Base-by-base conservation (phyloP, 1,140 invertebrate species). In the Procambarus clarkii region DNA sequence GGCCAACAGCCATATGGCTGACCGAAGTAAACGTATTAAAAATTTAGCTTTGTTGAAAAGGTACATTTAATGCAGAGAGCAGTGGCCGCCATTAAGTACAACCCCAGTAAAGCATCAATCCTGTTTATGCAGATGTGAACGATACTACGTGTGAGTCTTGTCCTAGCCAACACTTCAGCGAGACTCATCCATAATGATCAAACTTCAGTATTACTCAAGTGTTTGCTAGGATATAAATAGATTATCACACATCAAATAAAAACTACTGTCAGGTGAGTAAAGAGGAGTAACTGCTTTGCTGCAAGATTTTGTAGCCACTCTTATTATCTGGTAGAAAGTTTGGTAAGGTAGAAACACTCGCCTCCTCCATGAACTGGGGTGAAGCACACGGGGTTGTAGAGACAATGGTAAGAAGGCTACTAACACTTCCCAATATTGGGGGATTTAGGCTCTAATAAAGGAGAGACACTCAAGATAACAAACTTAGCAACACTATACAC, bases 1-100 rank as follows among this genome's bases (percentile, higher is more conserved):
- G 81, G 81, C 58, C 81, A 60, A 60, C 50, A 60, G 80, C 46
- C 45, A 45, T 60, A 82, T 21, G 9, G 81, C 24, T 74, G n/a
- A 74, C 11, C 18, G 58, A 83, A 83, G 45, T 46, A 83, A 69
- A 69, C 24, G 60, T 64, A 69, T 44, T 64, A 64, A 83, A 34
- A 83, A 54, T 83, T 83, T 83, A 21, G 45, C 24, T 45, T 83
- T n/a, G 13, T 46, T 69, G 15, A 83, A 58, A 82, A 83, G 45
- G 69, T 50, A 83, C 21, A 45, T 83, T 69, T 46, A 5, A 69
- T 60, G 4, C 15, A 82, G 58, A 69, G 81, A 83, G 81, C 58
- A 46, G 44, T 83, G 81, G 81, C 81, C 81, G 81, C 81, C 81
- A 54, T 83, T 83, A 83, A 83, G 81, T 83, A 83, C 81, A 83